phyloP scores from a whole-genome alignment of 2,113 vertebrate genomes.

The Embiotoca jacksoni region DNA sequence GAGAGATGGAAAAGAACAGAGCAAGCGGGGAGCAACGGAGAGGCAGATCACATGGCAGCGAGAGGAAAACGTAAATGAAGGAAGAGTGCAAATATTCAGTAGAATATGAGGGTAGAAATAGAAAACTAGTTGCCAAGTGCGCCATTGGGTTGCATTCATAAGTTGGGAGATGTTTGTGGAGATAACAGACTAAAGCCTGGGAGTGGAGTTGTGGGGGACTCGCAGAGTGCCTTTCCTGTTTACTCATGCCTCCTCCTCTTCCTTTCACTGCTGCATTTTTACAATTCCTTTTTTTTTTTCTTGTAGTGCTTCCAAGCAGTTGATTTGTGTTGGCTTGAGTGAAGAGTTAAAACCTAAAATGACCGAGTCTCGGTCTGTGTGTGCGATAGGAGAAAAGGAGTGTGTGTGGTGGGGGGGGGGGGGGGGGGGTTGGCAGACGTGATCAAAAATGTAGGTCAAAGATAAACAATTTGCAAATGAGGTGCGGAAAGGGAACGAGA shows the following conservation, averaged over 20 bases:
- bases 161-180: slow-evolving; percentile 21
- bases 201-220: slow-evolving; percentile 1
- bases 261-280: slow-evolving; percentile 6
- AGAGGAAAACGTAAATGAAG: not conserved
- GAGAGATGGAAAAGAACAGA: slow-evolving; percentile 4
- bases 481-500: slow-evolving; percentile 20
- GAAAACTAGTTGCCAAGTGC: slow-evolving; percentile 4
- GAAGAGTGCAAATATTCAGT: not conserved
- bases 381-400: not conserved
- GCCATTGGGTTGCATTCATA: not conserved
- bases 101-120: not conserved
- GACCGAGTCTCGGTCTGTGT: slow-evolving; percentile 3
- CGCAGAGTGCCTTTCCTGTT: slow-evolving; percentile 22
- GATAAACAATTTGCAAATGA: slow-evolving; percentile 75
- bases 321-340: not conserved
- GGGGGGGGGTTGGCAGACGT: slow-evolving; percentile 22
- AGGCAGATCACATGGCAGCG: not conserved
- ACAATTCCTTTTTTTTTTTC: not conserved
- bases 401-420: not conserved
- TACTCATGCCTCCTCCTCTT: slow-evolving; percentile 7
- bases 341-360: slow-evolving; percentile 34
- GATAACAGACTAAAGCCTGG: slow-evolving; percentile 8
- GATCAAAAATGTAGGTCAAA: slow-evolving; percentile 70
- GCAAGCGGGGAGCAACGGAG: not conserved
- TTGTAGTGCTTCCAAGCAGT: not conserved